A percentile compares a stretch with the other conserved stretches of the same genome.
phyloP scores from a whole-genome alignment of 2,113 vertebrate genomes.

The Ornithorhynchus anatinus region DNA sequence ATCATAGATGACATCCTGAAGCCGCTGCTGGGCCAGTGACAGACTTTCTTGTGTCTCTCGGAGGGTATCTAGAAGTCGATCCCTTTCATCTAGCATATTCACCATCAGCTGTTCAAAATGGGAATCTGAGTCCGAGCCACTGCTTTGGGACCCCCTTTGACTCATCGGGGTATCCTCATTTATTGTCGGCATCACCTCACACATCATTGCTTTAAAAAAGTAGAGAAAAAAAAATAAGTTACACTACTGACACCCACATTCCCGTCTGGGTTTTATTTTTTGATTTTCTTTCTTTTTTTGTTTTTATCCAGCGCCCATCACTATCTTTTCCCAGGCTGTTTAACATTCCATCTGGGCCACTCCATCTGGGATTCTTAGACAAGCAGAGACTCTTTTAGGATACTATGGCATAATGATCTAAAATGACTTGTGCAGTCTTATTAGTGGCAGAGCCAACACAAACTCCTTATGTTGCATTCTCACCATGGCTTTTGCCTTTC shows the following conservation, averaged over 20 bases:
- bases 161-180: conserved; percentile 98
- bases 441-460: no score
- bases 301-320: no score
- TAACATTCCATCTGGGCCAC: background rate
- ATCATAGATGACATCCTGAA: conserved; percentile 97
- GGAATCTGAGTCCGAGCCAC: conserved; percentile 94
- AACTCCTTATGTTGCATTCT: no score
- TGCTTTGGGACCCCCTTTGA: conserved; percentile 96
- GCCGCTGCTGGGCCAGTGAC: conserved; percentile 90
- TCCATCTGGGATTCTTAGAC: conserved; percentile 18
- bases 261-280: no score
- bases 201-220: conserved; percentile 91
- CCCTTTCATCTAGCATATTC: conserved; percentile 98
- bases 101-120: conserved; percentile 99
- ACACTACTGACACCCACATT: no score
- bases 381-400: conserved; percentile 9
- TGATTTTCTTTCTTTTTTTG: no score
- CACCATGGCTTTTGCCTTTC: conserved; percentile 33
- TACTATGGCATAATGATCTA: conserved; percentile 52
- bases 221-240: conserved; percentile 13
- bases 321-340: no score
- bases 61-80: conserved; percentile 96
- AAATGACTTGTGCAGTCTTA: no score
- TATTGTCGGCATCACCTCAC: conserved; percentile 99
- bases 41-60: conserved; percentile 98